Evolutionary conservation across 2,888 invertebrate species (phyloP), one percentile per base, ranked within the genome.

Genomic region (Watsonalla binaria): DNA sequence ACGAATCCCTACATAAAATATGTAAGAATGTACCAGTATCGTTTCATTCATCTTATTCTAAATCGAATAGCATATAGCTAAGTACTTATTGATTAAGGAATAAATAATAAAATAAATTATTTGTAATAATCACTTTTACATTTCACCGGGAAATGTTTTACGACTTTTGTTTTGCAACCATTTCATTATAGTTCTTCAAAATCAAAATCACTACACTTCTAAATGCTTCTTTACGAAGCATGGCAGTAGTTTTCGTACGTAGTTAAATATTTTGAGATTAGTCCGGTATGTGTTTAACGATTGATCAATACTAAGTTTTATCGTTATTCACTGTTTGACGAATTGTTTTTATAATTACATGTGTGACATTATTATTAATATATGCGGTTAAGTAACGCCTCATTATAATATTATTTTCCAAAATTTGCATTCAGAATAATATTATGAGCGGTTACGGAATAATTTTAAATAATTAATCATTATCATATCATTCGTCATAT

Each of bases 71-170:
- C 11, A 42, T 42, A 42, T 11, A 11, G n/a, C 42, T 42, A 42
- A 8, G 11, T 37, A 8, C 11, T 15, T 49, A 37, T 37, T 6
- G 15, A 13, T 2, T 39, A 49, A 15, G n/a, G 24, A 51, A 51
- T 51, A 51, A 53, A 48, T 48, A 53, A 5, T 33, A 47, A 46
- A 42, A 53, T 53, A 46, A 51, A 45, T 46, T 37, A 46, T 51
- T 51, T 51, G 51, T 51, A 46, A 46, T 14, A 70, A 71, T 74
- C 72, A 72, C 72, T 70, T 57, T 54, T 39, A 61, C 66, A 72
- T 65, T 72, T 74, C 70, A 51, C 70, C 55, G 46, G 65, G 70
- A 71, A 68, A 73, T 61, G 63, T 56, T 34, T 53, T 48, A 45
- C 46, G 47, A 47, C 56, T 47, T 54, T 57, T 53, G 13, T 37